These are phyloP conservation scores for Odontocerum albicorne DNA, from an alignment of 2,888 invertebrate species.

Conservation along the genomic window DNA sequence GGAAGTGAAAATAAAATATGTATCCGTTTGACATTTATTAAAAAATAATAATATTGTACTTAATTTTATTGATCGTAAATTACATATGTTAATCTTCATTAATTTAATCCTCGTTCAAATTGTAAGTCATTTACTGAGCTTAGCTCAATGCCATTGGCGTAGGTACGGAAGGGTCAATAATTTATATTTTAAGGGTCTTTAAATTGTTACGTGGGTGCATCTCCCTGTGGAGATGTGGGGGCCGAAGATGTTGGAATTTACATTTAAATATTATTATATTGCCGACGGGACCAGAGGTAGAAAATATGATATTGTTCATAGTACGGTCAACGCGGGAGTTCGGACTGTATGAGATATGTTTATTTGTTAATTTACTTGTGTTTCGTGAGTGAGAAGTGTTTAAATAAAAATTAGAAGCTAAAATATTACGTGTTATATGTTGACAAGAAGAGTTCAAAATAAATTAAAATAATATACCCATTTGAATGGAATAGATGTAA, in stretches of 20 bases:
- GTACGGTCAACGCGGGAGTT: background rate
- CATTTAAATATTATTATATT: conserved; percentile 35
- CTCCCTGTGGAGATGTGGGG: conserved; percentile 19
- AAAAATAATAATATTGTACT: conserved; percentile 10
- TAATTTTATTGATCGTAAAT: conserved; percentile 11
- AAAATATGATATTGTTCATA: conserved; percentile 6
- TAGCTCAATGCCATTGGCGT: conserved; percentile 5
- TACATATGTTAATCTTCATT: conserved; percentile 13
- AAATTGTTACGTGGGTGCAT: conserved; percentile 13
- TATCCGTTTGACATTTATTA: background rate
- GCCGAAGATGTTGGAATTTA: conserved; percentile 29
- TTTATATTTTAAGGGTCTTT: conserved; percentile 31
- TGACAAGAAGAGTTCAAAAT: no score
- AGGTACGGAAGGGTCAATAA: conserved; percentile 17
- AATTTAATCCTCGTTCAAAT: conserved; percentile 10
- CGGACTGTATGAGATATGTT: background rate
- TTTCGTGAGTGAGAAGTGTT: no score
- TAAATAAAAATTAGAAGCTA: no score
- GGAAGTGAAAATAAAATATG: conserved; percentile 12
- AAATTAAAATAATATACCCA: no score
- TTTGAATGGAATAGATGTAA: no score
- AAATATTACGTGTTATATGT: no score
- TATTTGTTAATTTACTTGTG: no score
- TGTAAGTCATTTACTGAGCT: background rate
- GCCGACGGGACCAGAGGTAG: conserved; percentile 12